A percentile compares a stretch with the other conserved stretches of the same genome.
These are phyloP conservation scores for Epizoanthus scotinus DNA, from an alignment of 92 coral and sea anemone species.

Conservation along the genomic window DNA sequence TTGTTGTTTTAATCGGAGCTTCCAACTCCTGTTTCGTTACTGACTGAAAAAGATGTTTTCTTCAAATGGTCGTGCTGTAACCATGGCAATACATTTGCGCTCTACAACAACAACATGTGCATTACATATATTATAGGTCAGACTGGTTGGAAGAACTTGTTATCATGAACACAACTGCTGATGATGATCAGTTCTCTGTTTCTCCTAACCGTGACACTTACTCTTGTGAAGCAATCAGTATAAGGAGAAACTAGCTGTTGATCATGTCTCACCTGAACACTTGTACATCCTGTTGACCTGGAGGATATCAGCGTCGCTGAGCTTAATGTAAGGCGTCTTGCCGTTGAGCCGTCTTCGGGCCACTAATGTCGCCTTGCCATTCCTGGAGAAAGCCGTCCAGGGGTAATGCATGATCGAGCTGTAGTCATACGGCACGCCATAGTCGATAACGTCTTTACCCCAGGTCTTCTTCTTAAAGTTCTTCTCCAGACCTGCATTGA, in stretches of 20 bases:
- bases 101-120: too few species aligned
- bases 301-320: slow-evolving; percentile 71
- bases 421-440: slow-evolving; percentile 77
- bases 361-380: slow-evolving; percentile 73
- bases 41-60: too few species aligned
- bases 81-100: too few species aligned
- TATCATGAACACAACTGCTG: neutral
- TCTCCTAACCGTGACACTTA: neutral
- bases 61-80: too few species aligned
- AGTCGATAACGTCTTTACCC: slow-evolving; percentile 47
- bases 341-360: slow-evolving; percentile 68
- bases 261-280: slow-evolving; percentile 16
- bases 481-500: slow-evolving; percentile 61
- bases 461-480: slow-evolving; percentile 78
- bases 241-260: neutral
- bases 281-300: slow-evolving; percentile 87
- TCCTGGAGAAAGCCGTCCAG: slow-evolving; percentile 79
- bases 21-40: too few species aligned
- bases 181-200: neutral
- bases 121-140: too few species aligned
- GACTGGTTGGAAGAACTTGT: too few species aligned
- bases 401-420: slow-evolving; percentile 96
- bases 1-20: too few species aligned
- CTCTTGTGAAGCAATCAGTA: neutral
- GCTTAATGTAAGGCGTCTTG: slow-evolving; percentile 68